phyloP scores from a whole-genome alignment of 2,113 vertebrate species.

The Meles meles region DNA sequence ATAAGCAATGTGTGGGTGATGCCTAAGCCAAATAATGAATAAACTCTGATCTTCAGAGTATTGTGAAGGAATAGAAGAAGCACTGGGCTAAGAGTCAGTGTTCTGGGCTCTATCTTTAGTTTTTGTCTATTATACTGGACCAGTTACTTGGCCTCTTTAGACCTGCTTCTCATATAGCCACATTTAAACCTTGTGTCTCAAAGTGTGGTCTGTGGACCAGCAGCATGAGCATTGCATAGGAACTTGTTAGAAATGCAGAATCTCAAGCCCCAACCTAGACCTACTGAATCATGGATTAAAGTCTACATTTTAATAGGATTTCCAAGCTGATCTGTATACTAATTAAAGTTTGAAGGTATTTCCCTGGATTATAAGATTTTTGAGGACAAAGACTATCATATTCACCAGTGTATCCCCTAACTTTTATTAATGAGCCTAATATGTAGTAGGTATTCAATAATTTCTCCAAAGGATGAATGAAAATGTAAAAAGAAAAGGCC shows the following conservation, averaged over 20 bases:
- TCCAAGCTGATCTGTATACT: neutral
- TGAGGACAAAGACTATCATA: neutral
- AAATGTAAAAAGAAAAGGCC: neutral
- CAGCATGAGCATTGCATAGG: neutral
- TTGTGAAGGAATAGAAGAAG: neutral
- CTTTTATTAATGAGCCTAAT: neutral
- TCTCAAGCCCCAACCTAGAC: neutral
- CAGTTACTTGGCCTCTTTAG: neutral
- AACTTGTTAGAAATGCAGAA: neutral
- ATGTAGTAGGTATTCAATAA: neutral
- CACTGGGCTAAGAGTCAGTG: neutral
- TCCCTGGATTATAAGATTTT: neutral
- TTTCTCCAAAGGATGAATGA: neutral
- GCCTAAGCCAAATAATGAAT: neutral
- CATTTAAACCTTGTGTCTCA: neutral
- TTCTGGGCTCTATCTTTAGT: neutral
- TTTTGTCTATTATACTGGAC: neutral
- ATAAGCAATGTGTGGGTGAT: neutral
- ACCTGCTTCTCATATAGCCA: neutral
- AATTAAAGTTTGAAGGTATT: neutral
- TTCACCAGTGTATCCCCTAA: neutral
- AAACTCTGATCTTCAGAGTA: conserved; percentile 1
- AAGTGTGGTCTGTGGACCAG: neutral
- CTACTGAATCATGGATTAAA: neutral
- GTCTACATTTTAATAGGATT: neutral